Conservation (phyloP, 2,113 vertebrate genomes). For the Amphiprion percula region DNA sequence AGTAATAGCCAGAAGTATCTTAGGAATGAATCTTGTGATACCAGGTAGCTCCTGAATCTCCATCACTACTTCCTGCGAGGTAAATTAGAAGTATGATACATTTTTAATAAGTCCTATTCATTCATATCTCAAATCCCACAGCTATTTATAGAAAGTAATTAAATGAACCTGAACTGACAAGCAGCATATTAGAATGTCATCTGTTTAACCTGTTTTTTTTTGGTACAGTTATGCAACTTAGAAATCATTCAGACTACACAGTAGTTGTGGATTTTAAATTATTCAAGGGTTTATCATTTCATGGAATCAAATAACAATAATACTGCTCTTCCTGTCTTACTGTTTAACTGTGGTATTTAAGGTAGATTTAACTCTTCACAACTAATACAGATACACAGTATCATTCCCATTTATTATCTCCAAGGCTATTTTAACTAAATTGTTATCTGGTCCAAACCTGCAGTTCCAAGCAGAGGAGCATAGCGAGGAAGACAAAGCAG, state of each 20-base stretch:
- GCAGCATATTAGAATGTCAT: not conserved
- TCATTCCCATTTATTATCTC: too few relatives aligned
- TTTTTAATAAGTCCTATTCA: constrained; percentile 41
- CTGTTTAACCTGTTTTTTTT: not conserved
- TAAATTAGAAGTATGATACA: constrained; percentile 24
- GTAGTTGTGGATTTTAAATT: too few relatives aligned
- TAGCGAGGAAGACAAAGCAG: constrained; percentile 92
- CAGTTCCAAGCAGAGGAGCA: constrained; percentile 96
- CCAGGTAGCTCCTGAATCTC: constrained; percentile 92
- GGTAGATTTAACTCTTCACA: too few relatives aligned
- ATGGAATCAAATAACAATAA: too few relatives aligned
- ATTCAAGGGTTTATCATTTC: too few relatives aligned
- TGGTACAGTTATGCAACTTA: not conserved
- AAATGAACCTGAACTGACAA: not conserved
- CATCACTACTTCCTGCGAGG: constrained; percentile 91
- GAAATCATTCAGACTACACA: not conserved
- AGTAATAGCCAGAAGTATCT: constrained; percentile 92
- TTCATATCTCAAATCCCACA: constrained; percentile 26
- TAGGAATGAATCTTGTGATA: constrained; percentile 91
- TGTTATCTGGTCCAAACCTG: constrained; percentile 85
- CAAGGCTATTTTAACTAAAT: too few relatives aligned
- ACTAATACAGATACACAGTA: too few relatives aligned
- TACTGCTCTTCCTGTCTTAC: too few relatives aligned
- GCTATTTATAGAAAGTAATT: constrained; percentile 35
- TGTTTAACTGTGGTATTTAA: too few relatives aligned